phyloP scores from a whole-genome alignment of 2,113 vertebrate genomes.

The Typhlomys cinereus region DNA sequence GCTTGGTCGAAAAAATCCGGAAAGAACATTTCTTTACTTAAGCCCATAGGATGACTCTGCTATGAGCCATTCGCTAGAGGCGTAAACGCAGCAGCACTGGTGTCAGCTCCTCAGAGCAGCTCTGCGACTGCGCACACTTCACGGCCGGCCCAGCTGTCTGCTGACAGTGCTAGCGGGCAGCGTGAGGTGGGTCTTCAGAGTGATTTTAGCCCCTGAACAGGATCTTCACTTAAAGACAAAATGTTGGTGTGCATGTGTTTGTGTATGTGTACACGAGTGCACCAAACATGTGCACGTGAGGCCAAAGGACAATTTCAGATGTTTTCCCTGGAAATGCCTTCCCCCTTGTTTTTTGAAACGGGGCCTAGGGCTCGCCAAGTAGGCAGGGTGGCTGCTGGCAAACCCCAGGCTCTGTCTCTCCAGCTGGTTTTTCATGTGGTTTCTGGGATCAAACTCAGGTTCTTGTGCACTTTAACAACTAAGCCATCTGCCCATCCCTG shows the following conservation, averaged over 20 bases:
- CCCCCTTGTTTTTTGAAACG: background rate
- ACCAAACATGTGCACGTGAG: background rate
- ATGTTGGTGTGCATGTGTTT: background rate
- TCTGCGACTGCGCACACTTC: background rate
- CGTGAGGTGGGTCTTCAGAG: background rate
- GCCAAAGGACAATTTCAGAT: background rate
- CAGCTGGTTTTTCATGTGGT: background rate
- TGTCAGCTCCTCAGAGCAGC: background rate
- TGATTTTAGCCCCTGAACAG: background rate
- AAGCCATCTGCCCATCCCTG: background rate
- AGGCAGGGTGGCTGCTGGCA: background rate
- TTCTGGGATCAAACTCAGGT: background rate
- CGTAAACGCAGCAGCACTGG: background rate
- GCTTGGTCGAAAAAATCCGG: background rate
- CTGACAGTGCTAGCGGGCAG: fast-evolving
- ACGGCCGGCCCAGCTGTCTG: background rate
- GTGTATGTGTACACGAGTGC: background rate
- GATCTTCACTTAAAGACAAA: background rate
- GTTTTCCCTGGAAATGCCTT: background rate
- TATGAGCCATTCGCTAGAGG: background rate
- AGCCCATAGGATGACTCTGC: no score
- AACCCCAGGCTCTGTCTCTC: background rate
- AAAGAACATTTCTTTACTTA: background rate
- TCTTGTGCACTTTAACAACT: no score
- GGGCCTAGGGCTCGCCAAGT: background rate